phyloP scores from a whole-genome alignment of 2,888 invertebrate species.

The Cetonia aurata region DNA sequence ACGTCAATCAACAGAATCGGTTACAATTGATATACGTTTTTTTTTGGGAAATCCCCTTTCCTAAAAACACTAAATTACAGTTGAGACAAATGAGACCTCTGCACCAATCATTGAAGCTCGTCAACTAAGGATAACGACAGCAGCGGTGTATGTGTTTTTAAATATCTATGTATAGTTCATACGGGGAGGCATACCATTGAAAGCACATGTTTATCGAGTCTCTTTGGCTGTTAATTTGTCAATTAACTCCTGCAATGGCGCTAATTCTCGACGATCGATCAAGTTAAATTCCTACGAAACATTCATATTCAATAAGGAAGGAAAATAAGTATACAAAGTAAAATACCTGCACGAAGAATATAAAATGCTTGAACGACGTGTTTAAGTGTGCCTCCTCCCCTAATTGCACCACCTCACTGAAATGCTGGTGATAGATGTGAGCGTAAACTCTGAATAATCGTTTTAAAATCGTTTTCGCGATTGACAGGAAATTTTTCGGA shows the following conservation, averaged over 20 bases:
- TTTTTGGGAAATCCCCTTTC: not conserved
- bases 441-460: conserved; percentile 98
- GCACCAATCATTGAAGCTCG: conserved; percentile 37
- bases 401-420: conserved; percentile 96
- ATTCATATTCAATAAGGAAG: not conserved
- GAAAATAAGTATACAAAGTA: too few relatives aligned
- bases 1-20: too few relatives aligned
- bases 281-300: conserved; percentile 93
- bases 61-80: conserved; percentile 22
- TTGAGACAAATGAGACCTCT: conserved; percentile 32
- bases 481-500: conserved; percentile 96
- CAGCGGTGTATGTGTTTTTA: conserved; percentile 29
- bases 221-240: conserved; percentile 95
- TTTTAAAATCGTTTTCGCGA: conserved; percentile 98
- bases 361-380: conserved; percentile 99
- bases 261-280: conserved; percentile 96
- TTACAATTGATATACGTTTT: too few relatives aligned
- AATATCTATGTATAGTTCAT: conserved; percentile 16
- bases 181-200: conserved; percentile 33
- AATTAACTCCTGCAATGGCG: conserved; percentile 97
- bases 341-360: conserved; percentile 92
- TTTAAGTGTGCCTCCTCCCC: conserved; percentile 99
- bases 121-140: conserved; percentile 27
- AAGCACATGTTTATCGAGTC: conserved; percentile 75
- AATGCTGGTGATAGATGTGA: conserved; percentile 99